These are phyloP conservation scores for Ianthella basta DNA, from an alignment of 37 sponge, comb jelly and placozoan genomes.

Conservation along the genomic window DNA sequence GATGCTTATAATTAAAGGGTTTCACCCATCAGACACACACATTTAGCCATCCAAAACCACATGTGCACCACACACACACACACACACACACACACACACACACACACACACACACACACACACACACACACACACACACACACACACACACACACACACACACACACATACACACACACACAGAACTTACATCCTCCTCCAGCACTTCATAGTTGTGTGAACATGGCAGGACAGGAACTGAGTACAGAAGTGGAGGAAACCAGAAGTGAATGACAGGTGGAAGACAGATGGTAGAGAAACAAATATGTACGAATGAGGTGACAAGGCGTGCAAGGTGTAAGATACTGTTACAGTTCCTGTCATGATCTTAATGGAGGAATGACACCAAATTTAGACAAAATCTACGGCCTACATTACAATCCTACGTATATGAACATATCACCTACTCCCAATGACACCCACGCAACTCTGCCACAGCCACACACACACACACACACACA, in stretches of 20 bases:
- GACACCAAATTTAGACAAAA: background rate
- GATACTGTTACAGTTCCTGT: too few relatives aligned
- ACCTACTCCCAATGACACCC: background rate
- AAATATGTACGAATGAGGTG: background rate
- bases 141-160: constrained; percentile 48
- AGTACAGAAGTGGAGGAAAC: background rate
- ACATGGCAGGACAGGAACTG: background rate
- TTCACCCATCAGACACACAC: constrained; percentile 46
- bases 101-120: constrained; percentile 46
- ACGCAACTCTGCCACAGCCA: background rate
- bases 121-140: constrained; percentile 51
- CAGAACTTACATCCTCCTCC: constrained; percentile 35
- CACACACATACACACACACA: constrained; percentile 44
- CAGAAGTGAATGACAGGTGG: constrained; percentile 7
- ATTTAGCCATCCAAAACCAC: constrained; percentile 38
- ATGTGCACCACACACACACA: constrained; percentile 44
- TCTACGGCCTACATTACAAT: background rate
- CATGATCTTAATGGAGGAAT: too few relatives aligned
- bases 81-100: constrained; percentile 47
- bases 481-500: too few relatives aligned
- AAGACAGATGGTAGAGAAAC: background rate
- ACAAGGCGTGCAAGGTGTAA: too few relatives aligned
- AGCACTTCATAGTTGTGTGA: constrained; percentile 19
- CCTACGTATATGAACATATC: background rate
- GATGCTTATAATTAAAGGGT: background rate